Evolutionary conservation across 35 echinoderm and acorn worm species (phyloP).

Genomic region (Hemicentrotus pulcherrimus): DNA sequence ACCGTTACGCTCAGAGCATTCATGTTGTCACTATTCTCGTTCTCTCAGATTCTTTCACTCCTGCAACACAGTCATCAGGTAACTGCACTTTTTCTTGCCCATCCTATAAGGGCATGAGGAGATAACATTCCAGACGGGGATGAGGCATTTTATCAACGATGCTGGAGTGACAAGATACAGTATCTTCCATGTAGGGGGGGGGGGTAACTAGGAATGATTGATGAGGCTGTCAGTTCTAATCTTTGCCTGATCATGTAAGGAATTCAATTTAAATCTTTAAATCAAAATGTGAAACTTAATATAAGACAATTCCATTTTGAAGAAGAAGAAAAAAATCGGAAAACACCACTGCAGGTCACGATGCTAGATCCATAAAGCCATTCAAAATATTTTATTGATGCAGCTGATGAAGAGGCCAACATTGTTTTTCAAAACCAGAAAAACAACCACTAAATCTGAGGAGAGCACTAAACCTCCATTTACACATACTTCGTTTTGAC

Average conservation of each 20-base stretch:
- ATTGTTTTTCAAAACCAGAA: neutral
- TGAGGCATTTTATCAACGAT: too few relatives aligned
- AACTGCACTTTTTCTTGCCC: neutral
- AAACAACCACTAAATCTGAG: neutral
- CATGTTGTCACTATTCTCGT: slow-evolving; percentile 27
- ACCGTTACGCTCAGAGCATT: slow-evolving; percentile 27
- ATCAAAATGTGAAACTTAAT: neutral
- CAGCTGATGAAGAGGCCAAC: neutral
- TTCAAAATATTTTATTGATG: neutral
- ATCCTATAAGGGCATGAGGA: neutral
- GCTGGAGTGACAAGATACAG: neutral
- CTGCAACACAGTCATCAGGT: neutral
- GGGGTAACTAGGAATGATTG: neutral
- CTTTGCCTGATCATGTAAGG: neutral
- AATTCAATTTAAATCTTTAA: neutral
- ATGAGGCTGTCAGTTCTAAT: neutral
- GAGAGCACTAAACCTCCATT: neutral
- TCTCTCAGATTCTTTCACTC: neutral
- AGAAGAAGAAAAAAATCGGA: neutral
- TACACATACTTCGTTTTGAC: neutral
- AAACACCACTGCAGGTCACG: too few relatives aligned
- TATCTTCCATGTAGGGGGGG: too few relatives aligned
- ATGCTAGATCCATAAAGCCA: too few relatives aligned
- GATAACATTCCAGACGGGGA: neutral
- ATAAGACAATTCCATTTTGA: neutral